Percentiles rank a stretch among this genome's conserved stretches.
Conservation (phyloP, 2,113 vertebrate genomes). For the Bothrops jararaca region DNA sequence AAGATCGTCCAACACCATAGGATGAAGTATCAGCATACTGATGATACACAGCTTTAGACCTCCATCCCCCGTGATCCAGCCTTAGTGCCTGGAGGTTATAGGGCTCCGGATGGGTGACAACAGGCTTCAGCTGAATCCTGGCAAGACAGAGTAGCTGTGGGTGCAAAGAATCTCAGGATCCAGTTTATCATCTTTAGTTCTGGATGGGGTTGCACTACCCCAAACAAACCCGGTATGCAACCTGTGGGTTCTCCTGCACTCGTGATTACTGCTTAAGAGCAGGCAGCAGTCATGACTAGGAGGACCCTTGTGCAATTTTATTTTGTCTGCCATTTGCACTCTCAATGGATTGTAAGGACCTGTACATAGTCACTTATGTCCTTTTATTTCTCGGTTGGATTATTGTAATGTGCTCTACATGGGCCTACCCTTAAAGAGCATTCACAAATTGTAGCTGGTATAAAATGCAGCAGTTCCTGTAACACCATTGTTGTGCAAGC, state of each 20-base stretch:
- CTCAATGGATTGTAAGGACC: neutral
- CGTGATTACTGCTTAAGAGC: neutral
- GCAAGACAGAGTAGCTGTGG: neutral
- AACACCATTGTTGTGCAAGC: neutral
- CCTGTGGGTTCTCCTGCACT: neutral
- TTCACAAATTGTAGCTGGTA: neutral
- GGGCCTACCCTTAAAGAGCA: neutral
- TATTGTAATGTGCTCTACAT: neutral
- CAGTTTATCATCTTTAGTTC: neutral
- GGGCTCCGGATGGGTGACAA: neutral
- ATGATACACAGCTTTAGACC: neutral
- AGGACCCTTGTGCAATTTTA: neutral
- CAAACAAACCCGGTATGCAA: neutral
- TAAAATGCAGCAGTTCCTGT: neutral
- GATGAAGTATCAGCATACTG: neutral
- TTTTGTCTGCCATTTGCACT: neutral
- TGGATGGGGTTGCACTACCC: neutral
- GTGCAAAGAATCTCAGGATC: neutral
- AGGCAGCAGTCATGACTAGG: neutral
- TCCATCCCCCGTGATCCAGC: neutral
- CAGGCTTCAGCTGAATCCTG: neutral
- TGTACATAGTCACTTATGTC: neutral
- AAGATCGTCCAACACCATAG: neutral
- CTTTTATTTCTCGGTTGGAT: neutral
- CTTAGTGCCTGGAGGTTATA: neutral